Evolutionary conservation across 53 echinoderm and acorn worm species (phyloP), one percentile per base, ranked within the genome.

Genomic region (Holothuria leucospilota): DNA sequence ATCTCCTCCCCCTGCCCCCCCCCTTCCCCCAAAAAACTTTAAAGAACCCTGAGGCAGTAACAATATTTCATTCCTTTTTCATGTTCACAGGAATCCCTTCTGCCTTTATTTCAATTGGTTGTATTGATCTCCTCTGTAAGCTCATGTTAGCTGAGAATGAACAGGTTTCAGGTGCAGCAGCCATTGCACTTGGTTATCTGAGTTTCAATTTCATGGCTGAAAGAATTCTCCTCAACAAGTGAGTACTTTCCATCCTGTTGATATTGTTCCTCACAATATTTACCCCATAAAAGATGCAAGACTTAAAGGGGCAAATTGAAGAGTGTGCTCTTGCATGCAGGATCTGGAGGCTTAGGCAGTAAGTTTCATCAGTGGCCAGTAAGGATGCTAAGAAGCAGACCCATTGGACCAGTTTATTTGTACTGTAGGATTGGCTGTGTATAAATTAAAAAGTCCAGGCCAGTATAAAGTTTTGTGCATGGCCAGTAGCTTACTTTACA

Each of bases 121-220:
- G 93, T 25, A 85, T 97, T 16, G 86, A 90, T 39, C 80, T 88
- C n/a, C 88, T 97, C 27, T 97, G 95, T 71, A 82, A 78, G n/a
- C 77, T 93, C 79, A 90, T 97, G 92, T 86, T 93, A 63, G 82
- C 86, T 40, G 95, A 95, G 77, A 93, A 93, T 69, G 98, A 97
- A 82, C 98, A 97, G 65, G 95, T 93, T 13, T 81, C 93, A 60
- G 98, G 98, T 46, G 91, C 92, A 20, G 93, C 98, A 24, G 98
- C 98, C 73, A 92, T 97, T 18, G 93, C 98, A 13, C 93, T 97
- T 46, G 98, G 98, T 20, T 97, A 95, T 78, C 92, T 97, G 30
- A 97, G 95, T 86, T 97, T 85, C 86, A 97, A 97, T 78, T 95
- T 93, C 77, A 95, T 91, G 83, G 98, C 98, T 21, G 98, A 97